Percentiles rank a stretch among this genome's conserved stretches.
Evolutionary conservation across 2,797 vertebrate genomes (phyloP).

Genomic region (Artibeus jamaicensis): DNA sequence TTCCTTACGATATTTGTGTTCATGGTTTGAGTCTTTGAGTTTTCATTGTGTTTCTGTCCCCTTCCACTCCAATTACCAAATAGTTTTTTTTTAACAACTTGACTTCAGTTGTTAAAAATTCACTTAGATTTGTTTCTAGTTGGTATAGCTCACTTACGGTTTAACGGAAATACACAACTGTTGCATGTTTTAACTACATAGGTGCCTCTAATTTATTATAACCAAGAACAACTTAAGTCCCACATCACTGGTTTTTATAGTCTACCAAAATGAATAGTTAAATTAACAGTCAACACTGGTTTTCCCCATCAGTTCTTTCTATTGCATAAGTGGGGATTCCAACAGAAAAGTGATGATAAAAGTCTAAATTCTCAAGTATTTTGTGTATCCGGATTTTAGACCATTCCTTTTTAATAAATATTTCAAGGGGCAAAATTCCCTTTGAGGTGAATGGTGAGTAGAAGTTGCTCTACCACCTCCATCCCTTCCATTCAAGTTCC

Average conservation of each 20-base stretch:
- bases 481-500: slow-evolving; percentile 12
- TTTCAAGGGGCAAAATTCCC: not conserved
- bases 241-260: not conserved
- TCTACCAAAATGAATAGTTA: not conserved
- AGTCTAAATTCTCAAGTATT: not conserved
- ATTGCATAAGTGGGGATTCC: not conserved
- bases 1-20: not conserved
- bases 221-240: not conserved
- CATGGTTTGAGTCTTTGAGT: not conserved
- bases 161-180: not conserved
- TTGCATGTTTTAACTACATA: not conserved
- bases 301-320: not conserved
- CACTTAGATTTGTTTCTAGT: not conserved
- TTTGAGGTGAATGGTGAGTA: not conserved
- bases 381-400: not conserved
- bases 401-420: not conserved
- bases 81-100: not conserved
- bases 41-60: not conserved
- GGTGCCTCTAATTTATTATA: not conserved
- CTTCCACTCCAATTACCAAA: not conserved
- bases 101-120: not conserved
- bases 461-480: not conserved
- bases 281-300: not conserved
- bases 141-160: not conserved
- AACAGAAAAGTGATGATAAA: not conserved